These are phyloP conservation scores for Ylistrum balloti DNA, from an alignment of 1,140 invertebrate genomes.

Conservation along the genomic window DNA sequence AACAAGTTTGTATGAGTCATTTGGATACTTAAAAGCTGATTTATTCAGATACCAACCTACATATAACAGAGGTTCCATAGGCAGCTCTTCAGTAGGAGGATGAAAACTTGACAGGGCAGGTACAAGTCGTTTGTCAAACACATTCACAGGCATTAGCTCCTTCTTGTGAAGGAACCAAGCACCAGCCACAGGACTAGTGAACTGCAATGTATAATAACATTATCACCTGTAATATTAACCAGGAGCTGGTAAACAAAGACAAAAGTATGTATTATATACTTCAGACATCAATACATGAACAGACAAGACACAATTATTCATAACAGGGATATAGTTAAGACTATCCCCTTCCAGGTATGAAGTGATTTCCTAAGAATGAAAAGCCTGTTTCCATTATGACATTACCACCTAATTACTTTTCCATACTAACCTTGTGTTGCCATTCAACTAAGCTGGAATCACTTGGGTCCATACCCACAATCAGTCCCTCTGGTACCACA, in stretches of 20 bases:
- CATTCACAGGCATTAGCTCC: constrained; percentile 88
- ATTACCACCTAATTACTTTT: background rate
- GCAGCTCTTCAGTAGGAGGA: constrained; percentile 59
- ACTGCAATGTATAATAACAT: constrained; percentile 83
- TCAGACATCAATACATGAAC: too few relatives aligned
- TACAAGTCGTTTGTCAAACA: constrained; percentile 86
- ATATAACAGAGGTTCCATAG: constrained; percentile 88
- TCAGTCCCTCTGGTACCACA: constrained; percentile 77
- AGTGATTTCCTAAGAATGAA: too few relatives aligned
- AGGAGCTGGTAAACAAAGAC: too few relatives aligned
- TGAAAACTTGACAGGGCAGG: constrained; percentile 73
- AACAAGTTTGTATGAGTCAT: too few relatives aligned
- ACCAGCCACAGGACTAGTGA: constrained; percentile 91
- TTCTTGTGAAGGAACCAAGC: constrained; percentile 89
- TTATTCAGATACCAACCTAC: constrained; percentile 83
- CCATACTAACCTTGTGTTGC: constrained; percentile 77
- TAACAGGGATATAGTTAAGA: too few relatives aligned
- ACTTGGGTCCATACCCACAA: constrained; percentile 74
- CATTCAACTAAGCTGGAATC: constrained; percentile 71
- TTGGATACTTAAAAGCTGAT: too few relatives aligned
- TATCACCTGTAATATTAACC: too few relatives aligned
- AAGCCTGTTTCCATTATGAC: too few relatives aligned
- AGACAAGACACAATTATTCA: too few relatives aligned
- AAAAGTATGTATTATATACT: too few relatives aligned
- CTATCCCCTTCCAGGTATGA: too few relatives aligned